A percentile compares a stretch with the other conserved stretches of the same genome.
These are phyloP conservation scores for Ploceus nigricollis DNA, from an alignment of 2,113 vertebrate genomes.

Conservation along the genomic window DNA sequence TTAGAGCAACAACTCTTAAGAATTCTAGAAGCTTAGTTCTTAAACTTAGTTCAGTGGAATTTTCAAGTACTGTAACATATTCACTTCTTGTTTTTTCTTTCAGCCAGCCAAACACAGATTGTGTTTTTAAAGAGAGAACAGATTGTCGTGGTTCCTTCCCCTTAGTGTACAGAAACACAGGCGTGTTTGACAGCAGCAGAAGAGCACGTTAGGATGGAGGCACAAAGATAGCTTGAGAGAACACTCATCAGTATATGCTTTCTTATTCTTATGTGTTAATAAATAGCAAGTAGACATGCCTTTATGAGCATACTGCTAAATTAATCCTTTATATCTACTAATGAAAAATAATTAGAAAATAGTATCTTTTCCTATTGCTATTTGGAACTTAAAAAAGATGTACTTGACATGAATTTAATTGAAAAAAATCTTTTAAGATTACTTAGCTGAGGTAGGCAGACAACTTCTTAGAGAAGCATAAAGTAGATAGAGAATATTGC, in stretches of 20 bases:
- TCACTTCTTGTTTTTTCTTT: conserved; percentile 59
- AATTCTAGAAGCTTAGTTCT: neutral
- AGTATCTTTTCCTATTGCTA: neutral
- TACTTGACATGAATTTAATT: neutral
- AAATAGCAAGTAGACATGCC: neutral
- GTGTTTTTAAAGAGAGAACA: conserved; percentile 72
- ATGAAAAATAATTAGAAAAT: neutral
- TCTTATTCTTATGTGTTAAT: neutral
- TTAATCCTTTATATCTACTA: neutral
- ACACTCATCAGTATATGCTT: neutral
- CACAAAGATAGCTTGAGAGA: neutral
- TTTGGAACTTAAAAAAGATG: neutral
- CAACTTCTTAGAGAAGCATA: neutral
- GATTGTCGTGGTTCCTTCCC: conserved; percentile 54
- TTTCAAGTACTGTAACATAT: conserved; percentile 59
- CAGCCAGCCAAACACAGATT: conserved; percentile 70
- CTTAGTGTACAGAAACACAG: conserved; percentile 58
- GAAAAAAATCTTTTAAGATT: neutral
- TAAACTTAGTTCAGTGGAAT: conserved; percentile 38
- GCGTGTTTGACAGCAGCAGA: conserved; percentile 20
- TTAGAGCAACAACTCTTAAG: neutral
- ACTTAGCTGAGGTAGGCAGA: neutral
- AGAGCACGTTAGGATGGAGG: neutral
- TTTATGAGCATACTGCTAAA: neutral
- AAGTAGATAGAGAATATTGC: neutral